Conservation (phyloP, 1,140 invertebrate species). For the Agrypnia vestita region DNA sequence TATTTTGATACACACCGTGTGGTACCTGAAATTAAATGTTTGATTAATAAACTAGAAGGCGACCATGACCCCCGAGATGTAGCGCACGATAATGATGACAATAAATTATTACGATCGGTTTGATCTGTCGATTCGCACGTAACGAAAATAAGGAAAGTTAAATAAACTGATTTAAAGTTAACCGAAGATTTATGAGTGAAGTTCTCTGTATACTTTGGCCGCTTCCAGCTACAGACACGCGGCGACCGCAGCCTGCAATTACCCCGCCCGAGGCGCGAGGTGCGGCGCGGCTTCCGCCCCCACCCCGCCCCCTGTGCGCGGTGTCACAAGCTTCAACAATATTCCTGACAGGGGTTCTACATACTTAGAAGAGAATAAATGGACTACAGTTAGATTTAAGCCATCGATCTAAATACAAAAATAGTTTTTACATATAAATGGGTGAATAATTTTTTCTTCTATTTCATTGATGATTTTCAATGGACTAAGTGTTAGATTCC, state of each 20-base stretch:
- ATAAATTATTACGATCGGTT: background rate
- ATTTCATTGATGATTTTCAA: no score
- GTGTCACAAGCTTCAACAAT: background rate
- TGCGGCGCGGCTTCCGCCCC: background rate
- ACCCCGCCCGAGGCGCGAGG: background rate
- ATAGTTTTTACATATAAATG: no score
- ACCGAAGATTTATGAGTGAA: slow-evolving; percentile 37
- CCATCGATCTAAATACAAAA: no score
- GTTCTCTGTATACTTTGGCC: slow-evolving; percentile 1
- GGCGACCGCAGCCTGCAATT: background rate
- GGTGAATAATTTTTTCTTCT: no score
- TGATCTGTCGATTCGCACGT: slow-evolving; percentile 6
- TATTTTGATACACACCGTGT: no score
- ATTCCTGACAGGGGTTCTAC: background rate
- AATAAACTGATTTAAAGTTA: background rate
- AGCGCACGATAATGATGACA: background rate
- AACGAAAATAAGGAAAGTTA: slow-evolving; percentile 20
- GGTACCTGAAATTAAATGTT: no score
- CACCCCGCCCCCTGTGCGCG: background rate
- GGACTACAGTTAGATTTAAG: no score
- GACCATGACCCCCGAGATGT: no score
- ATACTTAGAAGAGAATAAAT: no score
- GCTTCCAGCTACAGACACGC: background rate
- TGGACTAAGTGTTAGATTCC: no score
- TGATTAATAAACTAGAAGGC: no score